These are phyloP conservation scores for Hemithea aestivaria DNA, from an alignment of 2,888 invertebrate species.

Conservation along the genomic window DNA sequence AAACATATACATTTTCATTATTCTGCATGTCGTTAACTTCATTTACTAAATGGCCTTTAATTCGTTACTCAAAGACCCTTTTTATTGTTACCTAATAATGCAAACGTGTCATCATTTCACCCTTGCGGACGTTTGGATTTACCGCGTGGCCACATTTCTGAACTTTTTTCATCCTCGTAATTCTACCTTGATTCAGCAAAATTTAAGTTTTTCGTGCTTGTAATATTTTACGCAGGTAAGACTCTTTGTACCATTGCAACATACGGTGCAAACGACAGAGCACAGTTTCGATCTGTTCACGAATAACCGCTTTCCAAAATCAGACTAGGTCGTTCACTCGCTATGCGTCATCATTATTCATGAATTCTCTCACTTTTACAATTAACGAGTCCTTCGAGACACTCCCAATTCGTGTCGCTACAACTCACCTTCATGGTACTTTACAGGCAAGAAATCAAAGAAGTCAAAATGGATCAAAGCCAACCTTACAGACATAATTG, in stretches of 20 bases:
- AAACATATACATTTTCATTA: conserved; percentile 32
- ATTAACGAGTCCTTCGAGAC: conserved; percentile 25
- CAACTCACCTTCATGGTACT: conserved; percentile 25
- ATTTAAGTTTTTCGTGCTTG: conserved; percentile 27
- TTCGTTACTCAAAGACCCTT: conserved; percentile 25
- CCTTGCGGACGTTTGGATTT: conserved; percentile 75
- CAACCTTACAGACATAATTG: conserved; percentile 89
- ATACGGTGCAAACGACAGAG: conserved; percentile 33
- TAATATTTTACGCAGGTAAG: conserved; percentile 28
- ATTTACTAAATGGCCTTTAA: conserved; percentile 31
- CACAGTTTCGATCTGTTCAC: conserved; percentile 42
- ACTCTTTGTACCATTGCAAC: conserved; percentile 29
- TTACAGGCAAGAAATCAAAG: conserved; percentile 89
- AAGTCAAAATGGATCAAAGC: conserved; percentile 92
- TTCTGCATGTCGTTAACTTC: conserved; percentile 34
- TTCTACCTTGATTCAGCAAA: conserved; percentile 31
- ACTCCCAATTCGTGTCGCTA: conserved; percentile 9
- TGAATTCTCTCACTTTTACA: conserved; percentile 41
- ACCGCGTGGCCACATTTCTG: conserved; percentile 78
- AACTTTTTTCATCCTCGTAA: conserved; percentile 42
- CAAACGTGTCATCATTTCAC: conserved; percentile 77
- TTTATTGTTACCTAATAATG: conserved; percentile 63
- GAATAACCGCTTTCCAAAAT: conserved; percentile 70
- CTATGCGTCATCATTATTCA: conserved; percentile 70
- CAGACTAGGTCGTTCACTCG: conserved; percentile 66